Evolutionary conservation across 2,888 invertebrate species (phyloP), one percentile per base, ranked within the genome.

Genomic region (Synanthedon andrenaeformis): DNA sequence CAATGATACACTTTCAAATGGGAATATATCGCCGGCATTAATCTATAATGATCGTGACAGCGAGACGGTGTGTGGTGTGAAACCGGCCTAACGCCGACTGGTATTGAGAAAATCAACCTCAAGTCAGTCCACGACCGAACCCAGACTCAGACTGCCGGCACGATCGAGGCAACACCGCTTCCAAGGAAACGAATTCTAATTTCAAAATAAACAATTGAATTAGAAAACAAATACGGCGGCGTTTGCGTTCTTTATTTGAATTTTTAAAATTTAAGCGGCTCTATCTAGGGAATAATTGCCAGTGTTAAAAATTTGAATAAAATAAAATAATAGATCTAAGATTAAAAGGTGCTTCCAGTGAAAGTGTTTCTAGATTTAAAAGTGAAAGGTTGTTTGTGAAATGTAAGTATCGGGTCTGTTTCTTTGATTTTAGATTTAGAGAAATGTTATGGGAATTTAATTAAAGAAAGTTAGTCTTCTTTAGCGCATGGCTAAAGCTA

Each of bases 341-440:
- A 55, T 57, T 62, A 61, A 58, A 60, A 60, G 64, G 58, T 61
- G 59, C 58, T 58, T 70, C 61, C 55, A 80, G 85, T 82, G 85
- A 84, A 85, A 85, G 85, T 84, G 79, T 65, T 74, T 65, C 61
- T 69, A 69, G 69, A 65, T 72, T 64, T 74, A 79, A 78, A 79
- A 85, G 85, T 85, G 85, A 85, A 85, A 85, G 85, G 80, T 61
- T 12, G 64, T 62, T 62, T 61, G 56, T 58, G 67, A 42, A 52
- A 62, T 62, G 77, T 80, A 66, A 75, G 79, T 75, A 65, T 62
- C 45, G 14, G 3, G 13, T 14, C 45, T 45, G 42, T 45, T 45
- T 45, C 14, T n/a, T 45, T n/a, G 13, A 45, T 13, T 45, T 35
- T 45, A 14, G 45, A 8, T 14, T 42, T 14, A 14, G 45, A 45